These are phyloP conservation scores for Drosophila borborema DNA, from an alignment of 2,888 invertebrate genomes.

Conservation along the genomic window DNA sequence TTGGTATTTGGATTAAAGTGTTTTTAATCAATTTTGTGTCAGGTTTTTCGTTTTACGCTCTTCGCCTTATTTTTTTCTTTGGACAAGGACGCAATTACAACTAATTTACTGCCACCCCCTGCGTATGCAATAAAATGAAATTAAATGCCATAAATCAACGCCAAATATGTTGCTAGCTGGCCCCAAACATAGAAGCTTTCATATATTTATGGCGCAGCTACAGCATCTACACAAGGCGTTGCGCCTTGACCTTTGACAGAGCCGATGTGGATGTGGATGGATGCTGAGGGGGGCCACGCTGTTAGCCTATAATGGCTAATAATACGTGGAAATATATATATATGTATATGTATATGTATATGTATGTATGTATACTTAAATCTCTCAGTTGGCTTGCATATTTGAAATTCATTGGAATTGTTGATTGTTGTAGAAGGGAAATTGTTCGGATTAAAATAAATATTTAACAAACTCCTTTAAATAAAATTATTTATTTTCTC, in stretches of 20 bases:
- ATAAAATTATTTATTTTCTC: no score
- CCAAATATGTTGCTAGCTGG: constrained; percentile 49
- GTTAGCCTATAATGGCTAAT: neutral
- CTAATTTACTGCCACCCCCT: constrained; percentile 50
- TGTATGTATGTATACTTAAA: neutral
- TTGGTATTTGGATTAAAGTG: constrained; percentile 38
- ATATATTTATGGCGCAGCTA: constrained; percentile 38
- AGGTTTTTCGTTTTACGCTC: constrained; percentile 16
- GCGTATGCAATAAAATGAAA: constrained; percentile 69
- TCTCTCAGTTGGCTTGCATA: neutral
- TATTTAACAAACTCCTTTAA: neutral
- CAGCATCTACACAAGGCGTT: constrained; percentile 11
- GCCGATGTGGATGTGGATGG: neutral
- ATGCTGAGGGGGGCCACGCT: neutral
- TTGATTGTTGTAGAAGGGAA: neutral
- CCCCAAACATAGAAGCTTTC: constrained; percentile 26
- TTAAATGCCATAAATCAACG: constrained; percentile 76
- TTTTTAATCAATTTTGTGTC: constrained; percentile 45
- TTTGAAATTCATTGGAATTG: neutral
- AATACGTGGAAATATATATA: neutral
- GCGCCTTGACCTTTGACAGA: constrained; percentile 52
- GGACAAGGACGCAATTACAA: constrained; percentile 39
- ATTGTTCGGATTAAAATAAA: neutral
- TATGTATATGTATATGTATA: neutral
- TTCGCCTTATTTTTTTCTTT: neutral